Percentiles rank a stretch among this genome's conserved stretches.
phyloP scores from a whole-genome alignment of 2,113 vertebrate species.

The Cyprinodon tularosa region DNA sequence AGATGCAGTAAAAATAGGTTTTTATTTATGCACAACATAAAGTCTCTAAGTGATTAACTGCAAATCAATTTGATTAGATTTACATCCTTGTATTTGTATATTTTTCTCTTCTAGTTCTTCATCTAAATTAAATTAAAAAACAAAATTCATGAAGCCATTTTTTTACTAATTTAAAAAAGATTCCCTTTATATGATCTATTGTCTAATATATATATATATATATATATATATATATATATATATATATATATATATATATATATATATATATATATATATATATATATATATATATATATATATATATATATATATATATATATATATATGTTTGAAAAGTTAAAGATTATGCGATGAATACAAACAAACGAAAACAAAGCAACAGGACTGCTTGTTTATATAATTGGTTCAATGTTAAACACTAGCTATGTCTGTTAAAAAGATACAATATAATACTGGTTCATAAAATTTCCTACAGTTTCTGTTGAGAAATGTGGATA shows the following conservation, averaged over 20 bases:
- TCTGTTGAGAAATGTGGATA: too few relatives aligned
- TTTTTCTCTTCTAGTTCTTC: neutral
- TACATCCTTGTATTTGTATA: slow-evolving; percentile 1
- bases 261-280: too few relatives aligned
- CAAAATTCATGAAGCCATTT: neutral
- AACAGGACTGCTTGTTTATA: neutral
- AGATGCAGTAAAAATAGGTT: neutral
- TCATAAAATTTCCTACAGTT: neutral
- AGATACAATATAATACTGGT: neutral
- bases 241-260: too few relatives aligned
- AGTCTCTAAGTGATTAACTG: neutral
- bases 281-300: too few relatives aligned
- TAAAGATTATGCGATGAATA: neutral
- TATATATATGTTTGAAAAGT: too few relatives aligned
- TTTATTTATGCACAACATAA: neutral
- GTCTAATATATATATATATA: too few relatives aligned
- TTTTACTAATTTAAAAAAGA: neutral
- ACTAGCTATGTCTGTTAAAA: too few relatives aligned
- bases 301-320: too few relatives aligned
- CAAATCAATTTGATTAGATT: slow-evolving; percentile 20
- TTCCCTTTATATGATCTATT: neutral
- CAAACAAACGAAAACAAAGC: neutral
- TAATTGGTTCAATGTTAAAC: neutral
- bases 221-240: too few relatives aligned
- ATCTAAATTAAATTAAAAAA: neutral